Percentiles rank a stretch among this genome's conserved stretches.
Conservation (phyloP, 2,113 vertebrate species). For the Petroica traversi region DNA sequence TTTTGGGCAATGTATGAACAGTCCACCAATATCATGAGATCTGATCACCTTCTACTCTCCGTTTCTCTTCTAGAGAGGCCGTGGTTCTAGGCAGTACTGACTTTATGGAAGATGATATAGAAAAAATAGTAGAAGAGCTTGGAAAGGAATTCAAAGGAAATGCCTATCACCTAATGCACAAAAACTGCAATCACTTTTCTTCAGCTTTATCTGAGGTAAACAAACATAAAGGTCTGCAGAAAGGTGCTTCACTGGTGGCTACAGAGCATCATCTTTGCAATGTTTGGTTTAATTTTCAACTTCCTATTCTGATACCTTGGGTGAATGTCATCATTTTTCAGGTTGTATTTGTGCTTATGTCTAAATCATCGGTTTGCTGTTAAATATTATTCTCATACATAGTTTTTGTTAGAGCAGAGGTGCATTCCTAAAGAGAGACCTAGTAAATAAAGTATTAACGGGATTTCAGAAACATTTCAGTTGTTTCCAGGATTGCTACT, state of each 20-base stretch:
- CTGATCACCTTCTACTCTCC: background rate
- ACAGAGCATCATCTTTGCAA: background rate
- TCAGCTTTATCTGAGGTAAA: constrained; percentile 94
- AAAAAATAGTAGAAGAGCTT: constrained; percentile 96
- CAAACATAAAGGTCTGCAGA: background rate
- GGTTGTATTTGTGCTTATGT: background rate
- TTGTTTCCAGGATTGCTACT: background rate
- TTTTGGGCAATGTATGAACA: background rate
- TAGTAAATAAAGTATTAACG: background rate
- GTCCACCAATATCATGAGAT: background rate
- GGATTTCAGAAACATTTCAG: background rate
- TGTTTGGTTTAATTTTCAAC: background rate
- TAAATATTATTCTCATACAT: background rate
- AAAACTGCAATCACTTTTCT: constrained; percentile 99
- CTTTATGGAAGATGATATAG: constrained; percentile 96
- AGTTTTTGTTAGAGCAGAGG: background rate
- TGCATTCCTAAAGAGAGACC: background rate
- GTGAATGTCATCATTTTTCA: background rate
- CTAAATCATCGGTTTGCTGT: background rate
- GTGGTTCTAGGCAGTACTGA: constrained; percentile 97
- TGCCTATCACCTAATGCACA: constrained; percentile 99
- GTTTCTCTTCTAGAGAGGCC: constrained; percentile 84
- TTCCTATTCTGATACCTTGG: background rate
- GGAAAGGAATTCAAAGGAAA: constrained; percentile 99
- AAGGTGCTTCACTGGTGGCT: background rate